Conservation (phyloP, 2,797 vertebrate genomes). For the Chiroxiphia lanceolata region DNA sequence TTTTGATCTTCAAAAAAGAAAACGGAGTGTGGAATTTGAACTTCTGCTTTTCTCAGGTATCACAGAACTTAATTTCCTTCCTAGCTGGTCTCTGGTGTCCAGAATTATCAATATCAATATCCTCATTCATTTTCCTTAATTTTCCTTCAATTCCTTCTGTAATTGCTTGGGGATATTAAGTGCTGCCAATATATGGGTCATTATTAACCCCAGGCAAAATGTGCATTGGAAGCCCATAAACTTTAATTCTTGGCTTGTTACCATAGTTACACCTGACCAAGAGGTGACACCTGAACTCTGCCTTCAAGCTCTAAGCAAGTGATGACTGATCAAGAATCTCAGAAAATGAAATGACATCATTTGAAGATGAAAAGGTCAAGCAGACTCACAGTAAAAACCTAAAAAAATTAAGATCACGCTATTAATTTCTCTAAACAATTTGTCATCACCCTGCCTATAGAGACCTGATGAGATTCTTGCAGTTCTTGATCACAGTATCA, state of each 20-base stretch:
- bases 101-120: neutral
- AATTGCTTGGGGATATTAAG: neutral
- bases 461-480: neutral
- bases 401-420: neutral
- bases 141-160: neutral
- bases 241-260: neutral
- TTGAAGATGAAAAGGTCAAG: neutral
- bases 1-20: neutral
- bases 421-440: neutral
- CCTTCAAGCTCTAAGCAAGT: neutral
- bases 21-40: neutral
- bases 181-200: neutral
- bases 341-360: neutral
- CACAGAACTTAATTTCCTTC: neutral
- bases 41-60: neutral
- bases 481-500: neutral
- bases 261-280: constrained; percentile 36
- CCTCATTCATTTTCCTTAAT: neutral
- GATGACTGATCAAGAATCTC: neutral
- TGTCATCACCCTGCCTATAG: neutral
- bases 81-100: neutral
- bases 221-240: neutral
- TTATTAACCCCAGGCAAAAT: neutral
- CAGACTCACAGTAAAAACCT: neutral
- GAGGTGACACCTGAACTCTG: constrained; percentile 2